phyloP scores from a whole-genome alignment of 2,888 invertebrate species.

The Chromoteleia sp. region DNA sequence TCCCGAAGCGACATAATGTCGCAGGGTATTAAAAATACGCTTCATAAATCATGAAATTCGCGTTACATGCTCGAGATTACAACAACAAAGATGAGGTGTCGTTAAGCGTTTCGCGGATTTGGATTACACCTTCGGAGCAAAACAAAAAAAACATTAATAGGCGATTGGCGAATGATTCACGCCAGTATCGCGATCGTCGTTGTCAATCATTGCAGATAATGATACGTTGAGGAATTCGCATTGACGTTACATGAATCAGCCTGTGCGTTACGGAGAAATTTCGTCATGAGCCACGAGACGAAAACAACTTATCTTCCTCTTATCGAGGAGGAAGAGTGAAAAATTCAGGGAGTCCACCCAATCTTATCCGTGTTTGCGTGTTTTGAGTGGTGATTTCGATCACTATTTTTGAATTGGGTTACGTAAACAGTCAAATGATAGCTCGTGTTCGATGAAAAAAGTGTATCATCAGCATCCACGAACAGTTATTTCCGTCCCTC shows the following conservation, averaged over 20 bases:
- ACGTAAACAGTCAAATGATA: constrained; percentile 17
- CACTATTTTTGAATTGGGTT: constrained; percentile 14
- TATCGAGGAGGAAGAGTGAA: constrained; percentile 1
- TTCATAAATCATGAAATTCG: background rate
- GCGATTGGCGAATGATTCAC: constrained; percentile 25
- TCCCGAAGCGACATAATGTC: constrained; percentile 13
- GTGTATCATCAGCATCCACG: constrained; percentile 36
- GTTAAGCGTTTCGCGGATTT: constrained; percentile 12
- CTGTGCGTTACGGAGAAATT: constrained; percentile 8
- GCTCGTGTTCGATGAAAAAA: constrained; percentile 32
- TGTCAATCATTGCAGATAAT: constrained; percentile 37
- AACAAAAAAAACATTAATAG: constrained; percentile 5
- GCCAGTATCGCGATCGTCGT: constrained; percentile 7
- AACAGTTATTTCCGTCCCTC: constrained; percentile 46
- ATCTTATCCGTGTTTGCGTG: background rate
- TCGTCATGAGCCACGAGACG: constrained; percentile 1
- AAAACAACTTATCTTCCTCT: constrained; percentile 23
- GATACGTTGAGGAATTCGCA: constrained; percentile 16
- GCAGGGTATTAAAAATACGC: background rate
- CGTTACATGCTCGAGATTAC: constrained; percentile 1
- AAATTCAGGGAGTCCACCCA: constrained; percentile 6
- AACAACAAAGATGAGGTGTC: constrained; percentile 14
- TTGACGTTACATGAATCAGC: constrained; percentile 37
- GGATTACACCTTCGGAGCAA: no score
- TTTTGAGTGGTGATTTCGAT: background rate